Percentiles rank a stretch among this genome's conserved stretches.
These are phyloP conservation scores for Catocala fraxini DNA, from an alignment of 2,888 invertebrate genomes.

Conservation along the genomic window DNA sequence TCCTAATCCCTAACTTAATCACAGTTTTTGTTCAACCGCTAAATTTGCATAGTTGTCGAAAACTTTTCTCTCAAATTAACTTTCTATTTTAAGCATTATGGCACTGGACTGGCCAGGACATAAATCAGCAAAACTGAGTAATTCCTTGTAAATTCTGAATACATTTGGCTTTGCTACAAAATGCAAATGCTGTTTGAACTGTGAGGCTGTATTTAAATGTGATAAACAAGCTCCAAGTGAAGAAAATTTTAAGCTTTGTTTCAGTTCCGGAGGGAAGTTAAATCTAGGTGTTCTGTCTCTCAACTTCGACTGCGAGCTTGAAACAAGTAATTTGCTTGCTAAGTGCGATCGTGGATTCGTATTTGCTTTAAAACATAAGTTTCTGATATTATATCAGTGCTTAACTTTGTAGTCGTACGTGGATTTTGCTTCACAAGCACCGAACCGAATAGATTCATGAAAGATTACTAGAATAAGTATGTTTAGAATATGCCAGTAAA, in stretches of 20 bases:
- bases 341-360: neutral
- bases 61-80: slow-evolving; percentile 36
- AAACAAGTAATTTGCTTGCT: slow-evolving; percentile 8
- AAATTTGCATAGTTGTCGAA: slow-evolving; percentile 45
- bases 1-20: slow-evolving; percentile 33
- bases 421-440: neutral
- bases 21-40: slow-evolving; percentile 31
- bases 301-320: slow-evolving; percentile 4
- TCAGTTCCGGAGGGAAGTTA: slow-evolving; percentile 21
- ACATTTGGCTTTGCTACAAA: slow-evolving; percentile 41
- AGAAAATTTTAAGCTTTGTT: slow-evolving; percentile 25
- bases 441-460: too few relatives aligned
- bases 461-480: too few relatives aligned
- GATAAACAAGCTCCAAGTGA: slow-evolving; percentile 61
- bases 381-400: neutral
- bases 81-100: slow-evolving; percentile 39
- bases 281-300: slow-evolving; percentile 16
- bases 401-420: neutral
- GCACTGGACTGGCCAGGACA: slow-evolving; percentile 20
- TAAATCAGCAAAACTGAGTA: slow-evolving; percentile 50
- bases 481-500: too few relatives aligned
- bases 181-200: slow-evolving; percentile 44
- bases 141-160: slow-evolving; percentile 44
- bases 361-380: neutral
- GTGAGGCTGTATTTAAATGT: slow-evolving; percentile 54